Evolutionary conservation across 2,888 invertebrate species (phyloP).

Genomic region (Eupithecia inturbata): DNA sequence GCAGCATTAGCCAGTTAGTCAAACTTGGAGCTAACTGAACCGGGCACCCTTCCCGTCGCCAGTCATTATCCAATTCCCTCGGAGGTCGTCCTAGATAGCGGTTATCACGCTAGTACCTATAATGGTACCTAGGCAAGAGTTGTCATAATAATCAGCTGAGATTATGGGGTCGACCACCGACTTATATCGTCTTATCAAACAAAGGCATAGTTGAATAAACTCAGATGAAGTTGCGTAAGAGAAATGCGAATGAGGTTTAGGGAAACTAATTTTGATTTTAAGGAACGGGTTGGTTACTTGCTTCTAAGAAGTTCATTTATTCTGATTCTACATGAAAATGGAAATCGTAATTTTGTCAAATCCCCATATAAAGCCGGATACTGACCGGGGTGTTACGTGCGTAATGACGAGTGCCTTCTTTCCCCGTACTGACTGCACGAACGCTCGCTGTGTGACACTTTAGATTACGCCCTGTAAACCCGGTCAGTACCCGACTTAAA

Average conservation of each 20-base stretch:
- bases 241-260: background rate
- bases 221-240: background rate
- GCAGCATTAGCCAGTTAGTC: slow-evolving; percentile 6
- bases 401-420: no score
- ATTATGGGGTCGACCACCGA: slow-evolving; percentile 57
- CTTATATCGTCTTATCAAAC: slow-evolving; percentile 47
- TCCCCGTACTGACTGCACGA: no score
- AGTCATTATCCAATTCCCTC: slow-evolving; percentile 35
- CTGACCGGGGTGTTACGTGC: no score
- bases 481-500: no score
- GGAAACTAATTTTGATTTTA: background rate
- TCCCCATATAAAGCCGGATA: no score
- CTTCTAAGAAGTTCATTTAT: no score
- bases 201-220: slow-evolving; percentile 37
- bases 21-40: slow-evolving; percentile 15
- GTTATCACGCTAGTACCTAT: slow-evolving; percentile 26
- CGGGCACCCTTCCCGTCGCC: slow-evolving; percentile 5
- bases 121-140: slow-evolving; percentile 33
- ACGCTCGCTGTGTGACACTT: no score
- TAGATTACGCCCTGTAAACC: no score
- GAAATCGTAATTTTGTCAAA: background rate
- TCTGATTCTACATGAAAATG: background rate
- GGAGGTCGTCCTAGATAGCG: slow-evolving; percentile 20
- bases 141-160: slow-evolving; percentile 57
- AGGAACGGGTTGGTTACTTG: background rate